These are phyloP conservation scores for Thereva unica DNA, from an alignment of 2,888 invertebrate species.

Conservation along the genomic window DNA sequence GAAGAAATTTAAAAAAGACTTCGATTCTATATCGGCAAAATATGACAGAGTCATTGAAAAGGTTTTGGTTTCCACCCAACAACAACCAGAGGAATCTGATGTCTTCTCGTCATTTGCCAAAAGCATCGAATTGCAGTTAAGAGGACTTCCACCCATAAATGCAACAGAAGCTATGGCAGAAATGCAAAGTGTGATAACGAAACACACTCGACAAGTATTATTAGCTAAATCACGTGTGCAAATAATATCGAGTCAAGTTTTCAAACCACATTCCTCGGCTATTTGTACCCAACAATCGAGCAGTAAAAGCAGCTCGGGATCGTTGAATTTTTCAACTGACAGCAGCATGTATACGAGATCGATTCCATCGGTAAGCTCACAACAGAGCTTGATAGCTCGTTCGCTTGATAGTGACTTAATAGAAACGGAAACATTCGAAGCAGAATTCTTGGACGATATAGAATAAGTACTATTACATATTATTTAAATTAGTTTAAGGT, in stretches of 20 bases:
- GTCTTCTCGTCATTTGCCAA: too few relatives aligned
- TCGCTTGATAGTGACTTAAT: not conserved
- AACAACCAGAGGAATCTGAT: constrained; percentile 1
- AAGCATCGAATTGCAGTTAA: not conserved
- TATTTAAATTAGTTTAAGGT: too few relatives aligned
- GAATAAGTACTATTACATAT: too few relatives aligned
- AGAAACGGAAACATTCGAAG: not conserved
- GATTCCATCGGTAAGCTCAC: too few relatives aligned
- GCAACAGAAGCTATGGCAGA: not conserved
- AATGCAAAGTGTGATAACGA: not conserved
- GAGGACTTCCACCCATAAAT: not conserved
- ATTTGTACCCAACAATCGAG: too few relatives aligned
- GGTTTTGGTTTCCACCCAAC: not conserved
- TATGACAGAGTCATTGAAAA: constrained; percentile 3
- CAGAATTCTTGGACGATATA: too few relatives aligned
- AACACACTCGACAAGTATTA: not conserved
- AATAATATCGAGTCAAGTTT: too few relatives aligned
- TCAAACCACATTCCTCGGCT: too few relatives aligned
- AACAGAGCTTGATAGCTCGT: too few relatives aligned
- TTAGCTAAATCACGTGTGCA: too few relatives aligned
- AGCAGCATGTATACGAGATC: not conserved
- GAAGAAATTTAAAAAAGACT: too few relatives aligned
- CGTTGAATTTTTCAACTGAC: not conserved
- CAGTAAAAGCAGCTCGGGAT: not conserved
- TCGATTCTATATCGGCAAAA: not conserved